Percentiles rank a stretch among this genome's conserved stretches.
Evolutionary conservation across 2,113 vertebrate species (phyloP).

Genomic region (Salvelinus namaycush): DNA sequence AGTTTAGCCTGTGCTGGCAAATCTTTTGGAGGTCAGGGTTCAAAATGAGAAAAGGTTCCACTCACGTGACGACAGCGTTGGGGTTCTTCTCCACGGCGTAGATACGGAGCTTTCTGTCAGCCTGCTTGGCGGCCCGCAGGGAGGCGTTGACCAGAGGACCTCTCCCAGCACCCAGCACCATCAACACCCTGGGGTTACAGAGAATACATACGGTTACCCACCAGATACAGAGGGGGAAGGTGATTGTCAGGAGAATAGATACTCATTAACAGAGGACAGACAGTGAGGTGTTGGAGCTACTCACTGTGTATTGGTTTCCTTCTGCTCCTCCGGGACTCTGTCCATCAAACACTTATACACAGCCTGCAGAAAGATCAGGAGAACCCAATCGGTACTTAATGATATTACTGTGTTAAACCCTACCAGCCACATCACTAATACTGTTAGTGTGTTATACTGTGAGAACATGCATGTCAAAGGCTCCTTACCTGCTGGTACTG

Average conservation of each 20-base stretch:
- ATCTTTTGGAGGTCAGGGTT: background rate
- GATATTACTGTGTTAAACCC: too few species aligned
- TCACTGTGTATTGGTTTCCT: conserved; percentile 87
- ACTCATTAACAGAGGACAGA: background rate
- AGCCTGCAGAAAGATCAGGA: conserved; percentile 66
- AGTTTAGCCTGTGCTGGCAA: background rate
- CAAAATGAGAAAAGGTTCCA: conserved; percentile 7
- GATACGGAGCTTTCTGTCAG: conserved; percentile 81
- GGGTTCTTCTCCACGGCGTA: conserved; percentile 93
- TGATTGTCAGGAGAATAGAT: too few species aligned
- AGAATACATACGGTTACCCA: background rate
- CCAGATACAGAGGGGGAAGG: background rate
- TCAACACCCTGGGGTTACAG: conserved; percentile 76
- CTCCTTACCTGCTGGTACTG: conserved; percentile 89
- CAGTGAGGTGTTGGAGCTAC: conserved; percentile 52
- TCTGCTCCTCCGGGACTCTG: conserved; percentile 87
- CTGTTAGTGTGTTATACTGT: background rate
- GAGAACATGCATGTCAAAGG: background rate
- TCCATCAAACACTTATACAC: conserved; percentile 90
- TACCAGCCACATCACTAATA: background rate
- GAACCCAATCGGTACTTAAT: background rate
- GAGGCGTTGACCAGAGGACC: conserved; percentile 90
- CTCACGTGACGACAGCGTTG: conserved; percentile 91
- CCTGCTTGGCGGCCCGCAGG: conserved; percentile 84
- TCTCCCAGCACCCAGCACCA: conserved; percentile 90